phyloP scores from a whole-genome alignment of 2,888 invertebrate genomes.

The Ferrisia virgata region DNA sequence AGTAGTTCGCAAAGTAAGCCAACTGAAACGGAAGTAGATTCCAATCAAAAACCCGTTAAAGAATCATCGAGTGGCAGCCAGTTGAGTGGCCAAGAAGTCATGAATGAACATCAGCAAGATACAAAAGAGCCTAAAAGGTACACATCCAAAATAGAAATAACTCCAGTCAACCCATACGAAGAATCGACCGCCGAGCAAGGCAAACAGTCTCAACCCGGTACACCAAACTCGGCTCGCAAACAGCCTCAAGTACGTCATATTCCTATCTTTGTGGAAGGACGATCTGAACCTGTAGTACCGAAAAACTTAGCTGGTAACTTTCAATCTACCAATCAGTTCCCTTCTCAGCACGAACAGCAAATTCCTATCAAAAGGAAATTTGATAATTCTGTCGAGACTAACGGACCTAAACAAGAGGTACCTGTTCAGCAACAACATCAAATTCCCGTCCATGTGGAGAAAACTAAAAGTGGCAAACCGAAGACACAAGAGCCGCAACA shows the following conservation, averaged over 20 bases:
- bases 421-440: constrained; percentile 49
- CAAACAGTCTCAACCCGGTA: constrained; percentile 51
- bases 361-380: constrained; percentile 38
- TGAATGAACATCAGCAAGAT: constrained; percentile 51
- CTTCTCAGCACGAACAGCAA: not conserved
- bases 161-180: constrained; percentile 52
- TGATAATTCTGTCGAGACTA: constrained; percentile 45
- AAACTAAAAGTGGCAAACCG: constrained; percentile 54
- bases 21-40: constrained; percentile 50
- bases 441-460: constrained; percentile 49
- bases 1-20: constrained; percentile 45
- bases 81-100: constrained; percentile 59
- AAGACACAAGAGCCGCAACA: constrained; percentile 51
- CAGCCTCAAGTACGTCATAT: constrained; percentile 71
- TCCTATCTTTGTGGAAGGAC: constrained; percentile 83
- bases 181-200: constrained; percentile 51
- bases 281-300: constrained; percentile 74
- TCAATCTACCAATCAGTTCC: not conserved
- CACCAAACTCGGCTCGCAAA: constrained; percentile 49
- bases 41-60: constrained; percentile 55
- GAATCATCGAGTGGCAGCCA: constrained; percentile 58
- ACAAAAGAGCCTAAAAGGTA: constrained; percentile 52
- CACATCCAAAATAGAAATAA: constrained; percentile 51
- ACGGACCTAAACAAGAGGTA: constrained; percentile 50
- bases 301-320: constrained; percentile 56